Conservation (phyloP, 2,888 invertebrate species). For the Melangyna quadrimaculata region DNA sequence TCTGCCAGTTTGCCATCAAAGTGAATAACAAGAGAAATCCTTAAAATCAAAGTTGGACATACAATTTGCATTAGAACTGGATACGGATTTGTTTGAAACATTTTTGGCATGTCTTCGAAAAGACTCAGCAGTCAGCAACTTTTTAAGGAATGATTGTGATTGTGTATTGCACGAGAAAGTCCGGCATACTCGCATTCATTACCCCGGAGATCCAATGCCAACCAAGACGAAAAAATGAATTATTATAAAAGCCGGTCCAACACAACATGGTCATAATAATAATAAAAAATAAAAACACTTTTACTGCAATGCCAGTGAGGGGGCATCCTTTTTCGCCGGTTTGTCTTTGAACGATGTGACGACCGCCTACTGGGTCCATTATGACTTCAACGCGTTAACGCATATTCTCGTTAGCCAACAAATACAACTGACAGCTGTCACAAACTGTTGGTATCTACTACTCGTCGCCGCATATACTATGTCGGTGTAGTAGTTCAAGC, state of each 20-base stretch:
- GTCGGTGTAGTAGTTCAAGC: neutral
- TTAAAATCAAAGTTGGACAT: conserved; percentile 18
- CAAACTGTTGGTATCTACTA: conserved; percentile 21
- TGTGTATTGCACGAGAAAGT: conserved; percentile 44
- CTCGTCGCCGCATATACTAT: neutral
- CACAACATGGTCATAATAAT: conserved; percentile 47
- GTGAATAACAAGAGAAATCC: conserved; percentile 43
- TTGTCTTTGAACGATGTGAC: neutral
- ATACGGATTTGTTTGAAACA: neutral
- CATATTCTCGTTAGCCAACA: conserved; percentile 50
- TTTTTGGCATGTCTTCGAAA: conserved; percentile 10
- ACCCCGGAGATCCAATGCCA: conserved; percentile 9
- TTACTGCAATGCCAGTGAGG: conserved; percentile 21
- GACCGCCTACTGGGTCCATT: conserved; percentile 55
- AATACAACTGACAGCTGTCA: conserved; percentile 61
- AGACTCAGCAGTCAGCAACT: neutral
- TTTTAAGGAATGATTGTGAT: conserved; percentile 20
- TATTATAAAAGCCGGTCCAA: conserved; percentile 39
- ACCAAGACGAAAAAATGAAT: conserved; percentile 15
- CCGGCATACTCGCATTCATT: neutral
- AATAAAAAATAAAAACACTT: conserved; percentile 23
- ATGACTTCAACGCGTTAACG: conserved; percentile 57
- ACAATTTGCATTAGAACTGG: conserved; percentile 56
- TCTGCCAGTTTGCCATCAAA: conserved; percentile 20
- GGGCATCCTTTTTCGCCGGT: conserved; percentile 8